Evolutionary conservation across 2,888 invertebrate genomes (phyloP).

Genomic region (Lomographa bimaculata): DNA sequence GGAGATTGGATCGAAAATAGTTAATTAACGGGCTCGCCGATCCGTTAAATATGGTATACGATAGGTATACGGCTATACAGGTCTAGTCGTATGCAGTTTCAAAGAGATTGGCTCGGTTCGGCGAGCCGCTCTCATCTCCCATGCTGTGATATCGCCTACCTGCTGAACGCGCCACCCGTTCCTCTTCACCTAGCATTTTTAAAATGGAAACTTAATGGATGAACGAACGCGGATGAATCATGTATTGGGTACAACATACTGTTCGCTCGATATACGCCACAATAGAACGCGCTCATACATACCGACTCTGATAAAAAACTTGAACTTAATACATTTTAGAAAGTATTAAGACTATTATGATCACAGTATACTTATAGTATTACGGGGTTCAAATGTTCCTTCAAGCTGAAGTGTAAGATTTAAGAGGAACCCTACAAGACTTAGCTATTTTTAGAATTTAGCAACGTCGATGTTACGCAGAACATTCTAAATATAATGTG

Average conservation of each 20-base stretch:
- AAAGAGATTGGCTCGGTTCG: constrained; percentile 61
- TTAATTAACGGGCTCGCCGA: constrained; percentile 68
- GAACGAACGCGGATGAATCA: constrained; percentile 19
- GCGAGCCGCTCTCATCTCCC: constrained; percentile 41
- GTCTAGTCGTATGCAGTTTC: constrained; percentile 56
- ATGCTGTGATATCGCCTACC: constrained; percentile 41
- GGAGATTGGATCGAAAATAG: constrained; percentile 24
- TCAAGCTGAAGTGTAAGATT: too few species aligned
- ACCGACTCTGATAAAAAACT: too few species aligned
- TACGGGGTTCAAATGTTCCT: too few species aligned
- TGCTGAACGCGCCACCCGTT: constrained; percentile 30
- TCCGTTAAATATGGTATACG: constrained; percentile 64
- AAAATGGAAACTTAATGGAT: constrained; percentile 25
- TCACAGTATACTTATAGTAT: too few species aligned
- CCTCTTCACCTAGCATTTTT: constrained; percentile 24
- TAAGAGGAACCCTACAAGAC: constrained; percentile 4
- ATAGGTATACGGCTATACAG: too few species aligned
- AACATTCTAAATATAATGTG: constrained; percentile 43
- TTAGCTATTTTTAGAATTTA: constrained; percentile 16
- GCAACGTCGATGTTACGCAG: constrained; percentile 20
- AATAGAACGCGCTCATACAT: constrained; percentile 2
- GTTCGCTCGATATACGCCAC: constrained; percentile 1
- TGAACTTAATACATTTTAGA: too few species aligned
- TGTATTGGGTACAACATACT: constrained; percentile 9
- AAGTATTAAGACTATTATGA: too few species aligned